Percentiles rank a stretch among this genome's conserved stretches.
Evolutionary conservation across 2,797 vertebrate species (phyloP).

Genomic region (Sebastes flavidus): DNA sequence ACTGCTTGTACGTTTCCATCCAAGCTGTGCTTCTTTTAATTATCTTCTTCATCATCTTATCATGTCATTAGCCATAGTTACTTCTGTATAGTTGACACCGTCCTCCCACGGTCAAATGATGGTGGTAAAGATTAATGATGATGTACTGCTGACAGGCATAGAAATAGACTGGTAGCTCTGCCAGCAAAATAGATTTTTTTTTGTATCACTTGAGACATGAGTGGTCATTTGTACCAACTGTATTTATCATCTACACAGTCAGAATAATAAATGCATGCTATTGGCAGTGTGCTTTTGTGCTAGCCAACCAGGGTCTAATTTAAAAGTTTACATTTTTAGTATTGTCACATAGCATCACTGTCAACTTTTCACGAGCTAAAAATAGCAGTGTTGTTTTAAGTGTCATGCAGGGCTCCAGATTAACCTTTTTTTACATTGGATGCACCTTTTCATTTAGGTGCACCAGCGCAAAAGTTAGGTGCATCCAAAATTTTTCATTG

Average conservation of each 20-base stretch:
- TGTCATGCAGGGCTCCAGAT: no score
- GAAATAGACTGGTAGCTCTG: conserved; percentile 23
- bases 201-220: background rate
- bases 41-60: conserved; percentile 29
- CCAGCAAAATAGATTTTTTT: background rate
- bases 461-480: no score
- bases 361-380: background rate
- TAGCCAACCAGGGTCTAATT: background rate
- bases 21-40: conserved; percentile 22
- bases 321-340: background rate
- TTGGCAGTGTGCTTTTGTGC: background rate
- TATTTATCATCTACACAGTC: background rate
- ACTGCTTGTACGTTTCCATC: background rate
- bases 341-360: background rate
- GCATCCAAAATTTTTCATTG: no score
- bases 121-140: conserved; percentile 53
- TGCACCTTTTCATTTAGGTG: no score
- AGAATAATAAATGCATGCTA: background rate
- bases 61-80: conserved; percentile 29
- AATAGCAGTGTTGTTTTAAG: background rate
- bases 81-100: conserved; percentile 47
- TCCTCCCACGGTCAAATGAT: conserved; percentile 38
- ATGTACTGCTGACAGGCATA: conserved; percentile 28
- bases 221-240: background rate
- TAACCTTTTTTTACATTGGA: no score